Conservation (phyloP, 1,140 invertebrate species). For the Heliconius himera region DNA sequence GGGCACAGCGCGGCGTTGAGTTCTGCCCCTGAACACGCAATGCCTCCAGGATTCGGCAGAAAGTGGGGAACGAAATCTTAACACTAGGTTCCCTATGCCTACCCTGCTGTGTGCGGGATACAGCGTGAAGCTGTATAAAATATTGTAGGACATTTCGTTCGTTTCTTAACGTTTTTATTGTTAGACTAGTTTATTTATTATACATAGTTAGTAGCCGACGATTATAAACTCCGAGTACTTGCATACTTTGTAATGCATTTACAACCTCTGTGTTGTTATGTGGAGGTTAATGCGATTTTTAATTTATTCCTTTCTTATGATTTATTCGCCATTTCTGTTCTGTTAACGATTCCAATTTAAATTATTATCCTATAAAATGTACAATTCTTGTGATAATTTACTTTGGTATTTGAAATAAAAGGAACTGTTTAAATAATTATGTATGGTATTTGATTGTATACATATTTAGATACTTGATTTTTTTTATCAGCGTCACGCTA, state of each 20-base stretch:
- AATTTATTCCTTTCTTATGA: conserved; percentile 66
- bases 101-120: too few species aligned
- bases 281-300: conserved; percentile 58
- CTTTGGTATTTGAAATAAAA: neutral
- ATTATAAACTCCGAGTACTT: conserved; percentile 12
- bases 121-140: neutral
- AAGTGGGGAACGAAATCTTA: too few species aligned
- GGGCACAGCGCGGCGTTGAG: too few species aligned
- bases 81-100: too few species aligned
- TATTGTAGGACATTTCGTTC: neutral
- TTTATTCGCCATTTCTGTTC: conserved; percentile 62
- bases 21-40: too few species aligned
- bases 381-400: conserved; percentile 40
- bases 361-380: conserved; percentile 58
- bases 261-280: conserved; percentile 50
- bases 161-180: neutral
- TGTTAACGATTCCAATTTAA: conserved; percentile 56
- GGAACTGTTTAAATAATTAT: neutral
- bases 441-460: neutral
- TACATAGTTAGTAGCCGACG: conserved; percentile 13
- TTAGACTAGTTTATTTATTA: neutral
- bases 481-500: too few species aligned
- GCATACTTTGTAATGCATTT: conserved; percentile 56
- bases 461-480: neutral
- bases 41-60: too few species aligned